phyloP scores from a whole-genome alignment of 1,140 invertebrate species.

The Orius insidiosus region DNA sequence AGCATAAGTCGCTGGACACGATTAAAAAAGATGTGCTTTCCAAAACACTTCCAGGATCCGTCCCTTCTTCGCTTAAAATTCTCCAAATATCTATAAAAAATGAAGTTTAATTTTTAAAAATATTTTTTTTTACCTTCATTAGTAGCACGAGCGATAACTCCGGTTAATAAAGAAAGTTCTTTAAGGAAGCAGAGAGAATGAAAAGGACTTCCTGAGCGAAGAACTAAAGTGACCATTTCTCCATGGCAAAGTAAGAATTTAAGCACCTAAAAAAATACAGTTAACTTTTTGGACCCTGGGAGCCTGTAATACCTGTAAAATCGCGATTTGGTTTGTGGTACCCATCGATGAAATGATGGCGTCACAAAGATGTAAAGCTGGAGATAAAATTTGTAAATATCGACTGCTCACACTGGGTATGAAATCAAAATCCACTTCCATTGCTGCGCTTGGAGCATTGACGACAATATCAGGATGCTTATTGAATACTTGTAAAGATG shows the following conservation, averaged over 20 bases:
- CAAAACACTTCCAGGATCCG: constrained; percentile 11
- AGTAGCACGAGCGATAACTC: constrained; percentile 57
- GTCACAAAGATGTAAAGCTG: constrained; percentile 60
- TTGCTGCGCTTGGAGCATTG: constrained; percentile 2
- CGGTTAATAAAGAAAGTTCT: constrained; percentile 56
- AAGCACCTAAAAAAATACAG: constrained; percentile 42
- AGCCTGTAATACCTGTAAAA: constrained; percentile 38
- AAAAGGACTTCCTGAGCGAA: constrained; percentile 47
- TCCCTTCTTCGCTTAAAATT: constrained; percentile 14
- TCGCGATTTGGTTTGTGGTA: constrained; percentile 58
- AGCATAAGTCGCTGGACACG: constrained; percentile 50
- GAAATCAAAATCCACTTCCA: constrained; percentile 26
- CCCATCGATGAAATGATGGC: constrained; percentile 65
- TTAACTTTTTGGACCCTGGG: background rate
- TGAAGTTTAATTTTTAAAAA: background rate
- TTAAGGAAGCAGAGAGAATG: constrained; percentile 39
- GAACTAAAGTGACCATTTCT: constrained; percentile 58
- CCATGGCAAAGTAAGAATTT: constrained; percentile 63
- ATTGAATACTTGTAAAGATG: constrained; percentile 59
- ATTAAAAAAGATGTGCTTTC: constrained; percentile 38
- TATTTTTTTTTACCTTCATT: constrained; percentile 32
- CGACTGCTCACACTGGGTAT: constrained; percentile 41
- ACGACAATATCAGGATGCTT: constrained; percentile 49
- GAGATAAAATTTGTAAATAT: constrained; percentile 65
- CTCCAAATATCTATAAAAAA: constrained; percentile 6